Evolutionary conservation across 2,113 vertebrate species (phyloP).

Genomic region (Rana temporaria): DNA sequence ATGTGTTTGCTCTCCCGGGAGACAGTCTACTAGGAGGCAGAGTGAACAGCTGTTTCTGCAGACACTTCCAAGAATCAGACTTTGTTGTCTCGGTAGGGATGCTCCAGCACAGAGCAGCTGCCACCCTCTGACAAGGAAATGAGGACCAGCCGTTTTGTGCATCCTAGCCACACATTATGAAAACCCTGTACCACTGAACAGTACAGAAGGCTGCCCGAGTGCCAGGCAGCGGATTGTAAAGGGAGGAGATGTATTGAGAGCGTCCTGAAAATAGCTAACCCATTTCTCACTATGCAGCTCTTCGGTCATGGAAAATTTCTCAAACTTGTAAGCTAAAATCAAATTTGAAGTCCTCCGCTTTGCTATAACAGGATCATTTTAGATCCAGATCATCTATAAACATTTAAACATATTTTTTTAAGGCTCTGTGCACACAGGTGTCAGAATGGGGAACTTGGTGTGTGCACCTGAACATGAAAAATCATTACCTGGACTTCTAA

Average conservation of each 20-base stretch:
- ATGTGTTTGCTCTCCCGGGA: conserved; percentile 64
- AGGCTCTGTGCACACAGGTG: too few species aligned
- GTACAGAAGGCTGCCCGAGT: conserved; percentile 55
- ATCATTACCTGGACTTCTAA: too few species aligned
- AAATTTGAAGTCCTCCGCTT: too few species aligned
- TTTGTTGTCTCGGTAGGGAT: conserved; percentile 64
- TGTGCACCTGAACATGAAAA: too few species aligned
- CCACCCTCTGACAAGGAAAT: conserved; percentile 64
- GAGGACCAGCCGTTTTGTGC: conserved; percentile 60
- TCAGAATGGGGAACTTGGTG: too few species aligned
- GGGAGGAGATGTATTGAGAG: conserved; percentile 10
- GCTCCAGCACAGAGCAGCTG: conserved; percentile 66
- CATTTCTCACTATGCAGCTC: background rate
- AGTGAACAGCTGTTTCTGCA: conserved; percentile 63
- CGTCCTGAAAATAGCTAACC: conserved; percentile 7
- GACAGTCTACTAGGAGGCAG: conserved; percentile 62
- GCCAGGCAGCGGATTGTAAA: conserved; percentile 52
- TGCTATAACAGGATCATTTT: too few species aligned
- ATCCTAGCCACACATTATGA: conserved; percentile 64
- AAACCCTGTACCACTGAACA: conserved; percentile 61
- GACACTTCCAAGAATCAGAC: conserved; percentile 65
- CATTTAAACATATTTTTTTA: too few species aligned
- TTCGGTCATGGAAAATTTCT: background rate
- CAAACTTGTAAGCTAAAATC: too few species aligned
- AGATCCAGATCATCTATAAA: too few species aligned